phyloP scores from a whole-genome alignment of 2,113 vertebrate species.

The Passer montanus region DNA sequence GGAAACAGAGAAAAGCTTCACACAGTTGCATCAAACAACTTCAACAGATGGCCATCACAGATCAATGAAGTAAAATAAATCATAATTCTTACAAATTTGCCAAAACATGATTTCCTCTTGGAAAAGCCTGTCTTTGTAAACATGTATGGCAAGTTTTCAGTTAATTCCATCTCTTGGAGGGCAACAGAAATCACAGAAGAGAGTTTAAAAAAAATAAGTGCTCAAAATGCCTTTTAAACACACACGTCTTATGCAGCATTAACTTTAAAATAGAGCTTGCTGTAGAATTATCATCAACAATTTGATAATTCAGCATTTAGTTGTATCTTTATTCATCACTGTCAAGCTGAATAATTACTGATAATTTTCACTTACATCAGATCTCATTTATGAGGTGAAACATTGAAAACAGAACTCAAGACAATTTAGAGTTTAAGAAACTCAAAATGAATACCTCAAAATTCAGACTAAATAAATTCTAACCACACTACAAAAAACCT shows the following conservation, averaged over 20 bases:
- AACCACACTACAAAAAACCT: neutral
- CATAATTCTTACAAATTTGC: slow-evolving; percentile 39
- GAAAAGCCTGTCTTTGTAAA: slow-evolving; percentile 31
- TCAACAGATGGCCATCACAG: slow-evolving; percentile 57
- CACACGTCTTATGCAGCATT: neutral
- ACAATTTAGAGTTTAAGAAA: neutral
- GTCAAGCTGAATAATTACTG: slow-evolving; percentile 57
- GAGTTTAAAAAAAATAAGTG: neutral
- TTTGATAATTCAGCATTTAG: slow-evolving; percentile 57
- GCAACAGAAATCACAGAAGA: slow-evolving; percentile 8
- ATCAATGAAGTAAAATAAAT: slow-evolving; percentile 69
- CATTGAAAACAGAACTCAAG: slow-evolving; percentile 35
- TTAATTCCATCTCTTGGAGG: slow-evolving; percentile 46
- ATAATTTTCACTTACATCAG: slow-evolving; percentile 46
- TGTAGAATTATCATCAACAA: slow-evolving; percentile 54
- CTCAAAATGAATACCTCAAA: slow-evolving; percentile 15
- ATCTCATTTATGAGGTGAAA: slow-evolving; percentile 51
- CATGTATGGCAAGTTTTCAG: slow-evolving; percentile 33
- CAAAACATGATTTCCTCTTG: neutral
- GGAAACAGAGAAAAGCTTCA: slow-evolving; percentile 30
- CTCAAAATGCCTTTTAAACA: slow-evolving; percentile 34
- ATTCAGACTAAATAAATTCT: slow-evolving; percentile 37
- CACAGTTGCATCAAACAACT: slow-evolving; percentile 41
- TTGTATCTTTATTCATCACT: slow-evolving; percentile 29
- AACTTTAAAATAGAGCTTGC: slow-evolving; percentile 53